Evolutionary conservation across 2,888 invertebrate genomes (phyloP), one percentile per base, ranked within the genome.

Genomic region (Empis stercorea): DNA sequence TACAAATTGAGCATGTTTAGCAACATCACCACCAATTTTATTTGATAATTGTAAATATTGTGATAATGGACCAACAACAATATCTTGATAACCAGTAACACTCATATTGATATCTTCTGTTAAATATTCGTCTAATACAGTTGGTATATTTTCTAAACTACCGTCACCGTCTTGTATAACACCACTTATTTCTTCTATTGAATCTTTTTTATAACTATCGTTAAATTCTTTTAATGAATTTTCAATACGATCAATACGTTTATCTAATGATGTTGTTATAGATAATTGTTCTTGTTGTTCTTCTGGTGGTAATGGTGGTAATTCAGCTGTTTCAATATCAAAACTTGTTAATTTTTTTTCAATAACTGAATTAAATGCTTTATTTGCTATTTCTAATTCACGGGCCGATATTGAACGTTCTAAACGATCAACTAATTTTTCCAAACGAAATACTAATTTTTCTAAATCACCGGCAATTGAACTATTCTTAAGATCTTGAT

Each of bases 1-100:
- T 43, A 94, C 92, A 55, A 89, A 74, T 51, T 76, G 76, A 49
- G 87, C 82, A 64, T 93, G 89, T 50, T 79, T 72, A 46, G 83
- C 84, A 40, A 89, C 85, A 73, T 88, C 88, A 17, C 86, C 87
- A 38, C 89, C 89, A 55, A 95, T 87, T 70, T 86, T 76, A 62
- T 78, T 71, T 51, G 93, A 91, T 49, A 84, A 71, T 49, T 78
- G 71, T 51, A 89, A 63, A 68, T 82, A 94, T 53, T 81, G 77
- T 56, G 78, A 76, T 58, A 94, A 75, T 43, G 87, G 81, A 45
- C 85, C 87, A 63, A 76, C 73, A 14, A 87, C 64, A 53, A 88
- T 75, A 63, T 85, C 83, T 61, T 80, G 76, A 65, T 79, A 88
- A 15, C 82, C 85, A 59, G 76, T 74, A 55, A 85, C 76, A 62